Percentiles rank a stretch among this genome's conserved stretches.
phyloP scores from a whole-genome alignment of 2,113 vertebrate species.

The Chaetodon auriga region DNA sequence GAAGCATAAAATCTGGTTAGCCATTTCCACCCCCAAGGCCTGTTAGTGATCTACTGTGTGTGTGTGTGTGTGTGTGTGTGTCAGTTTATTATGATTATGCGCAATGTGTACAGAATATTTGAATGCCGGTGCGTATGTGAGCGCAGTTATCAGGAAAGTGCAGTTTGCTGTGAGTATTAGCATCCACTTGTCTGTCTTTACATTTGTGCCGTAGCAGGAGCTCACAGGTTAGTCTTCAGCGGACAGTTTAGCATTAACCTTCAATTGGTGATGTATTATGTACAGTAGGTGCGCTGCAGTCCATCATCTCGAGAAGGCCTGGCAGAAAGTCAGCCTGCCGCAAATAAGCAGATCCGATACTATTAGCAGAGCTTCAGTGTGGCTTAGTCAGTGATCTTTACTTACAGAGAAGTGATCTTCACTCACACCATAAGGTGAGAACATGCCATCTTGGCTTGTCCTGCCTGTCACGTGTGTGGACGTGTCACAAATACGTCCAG shows the following conservation, averaged over 20 bases:
- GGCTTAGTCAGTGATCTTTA: slow-evolving; percentile 67
- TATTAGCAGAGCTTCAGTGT: slow-evolving; percentile 50
- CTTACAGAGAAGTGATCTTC: slow-evolving; percentile 8
- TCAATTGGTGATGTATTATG: slow-evolving; percentile 84
- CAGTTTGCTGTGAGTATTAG: not conserved
- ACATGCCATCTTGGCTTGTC: no score
- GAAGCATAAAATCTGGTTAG: slow-evolving; percentile 74
- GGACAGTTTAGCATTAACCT: slow-evolving; percentile 80
- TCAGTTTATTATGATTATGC: not conserved
- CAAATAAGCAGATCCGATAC: slow-evolving; percentile 69
- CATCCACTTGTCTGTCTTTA: slow-evolving; percentile 14
- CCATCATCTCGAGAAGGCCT: slow-evolving; percentile 68
- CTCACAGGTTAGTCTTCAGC: slow-evolving; percentile 29
- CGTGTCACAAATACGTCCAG: slow-evolving; percentile 35
- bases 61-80: not conserved
- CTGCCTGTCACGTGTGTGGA: slow-evolving; percentile 32
- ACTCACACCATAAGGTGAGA: no score
- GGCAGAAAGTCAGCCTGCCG: slow-evolving; percentile 47
- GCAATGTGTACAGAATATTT: not conserved
- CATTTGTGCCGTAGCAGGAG: slow-evolving; percentile 8
- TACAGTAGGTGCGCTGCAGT: slow-evolving; percentile 24
- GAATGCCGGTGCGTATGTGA: not conserved
- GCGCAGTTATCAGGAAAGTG: not conserved
- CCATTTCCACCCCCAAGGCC: slow-evolving; percentile 57
- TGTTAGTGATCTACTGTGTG: slow-evolving; percentile 23